Base-by-base conservation (phyloP, 2,113 vertebrate genomes). In the Zosterops borbonicus region DNA sequence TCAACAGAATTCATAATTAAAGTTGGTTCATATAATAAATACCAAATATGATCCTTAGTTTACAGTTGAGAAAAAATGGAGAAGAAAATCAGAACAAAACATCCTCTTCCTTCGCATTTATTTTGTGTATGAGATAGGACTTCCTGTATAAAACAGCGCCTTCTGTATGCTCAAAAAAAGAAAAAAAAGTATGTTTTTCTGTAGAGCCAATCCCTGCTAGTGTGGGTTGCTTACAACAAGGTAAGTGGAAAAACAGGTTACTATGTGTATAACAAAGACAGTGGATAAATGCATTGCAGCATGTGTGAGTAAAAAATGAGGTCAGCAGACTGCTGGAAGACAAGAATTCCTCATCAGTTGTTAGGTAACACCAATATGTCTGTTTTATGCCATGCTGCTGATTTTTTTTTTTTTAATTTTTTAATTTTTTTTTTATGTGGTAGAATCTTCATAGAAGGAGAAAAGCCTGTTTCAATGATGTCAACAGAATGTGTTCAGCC, bases 401-500 rank as follows among this genome's bases (percentile, higher is more conserved):
- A 17, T 23, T 39, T 39, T 39, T 39, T 39, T 39, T 8, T 24
- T 16, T 44, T 39, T 46, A n/a, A n/a, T 55, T 44, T 19, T 28
- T 25, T 25, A n/a, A n/a, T 8, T 24, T 16, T 44, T 63, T 37
- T 53, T 83, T 56, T 33, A 42, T 75, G n/a, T 27, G 21, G 11
- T 41, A 42, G 14, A 19, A 94, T 81, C 33, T 92, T 84, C 39
- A 50, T 50, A 83, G 67, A 10, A 37, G 63, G 63, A 90, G 58
- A 94, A 97, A 92, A 96, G 12, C 63, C 44, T 29, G 6, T 47
- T 90, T 95, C 87, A 93, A 96, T 95, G 92, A 98, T 98, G 99
- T 98, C 98, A 89, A 98, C 98, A 55, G 97, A 98, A 96, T 98
- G 95, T 89, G 97, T 98, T 97, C 98, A 98, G 94, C 92, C 98